Conservation (phyloP, 2,797 vertebrate genomes). For the Hyperoplus lanceolatus region DNA sequence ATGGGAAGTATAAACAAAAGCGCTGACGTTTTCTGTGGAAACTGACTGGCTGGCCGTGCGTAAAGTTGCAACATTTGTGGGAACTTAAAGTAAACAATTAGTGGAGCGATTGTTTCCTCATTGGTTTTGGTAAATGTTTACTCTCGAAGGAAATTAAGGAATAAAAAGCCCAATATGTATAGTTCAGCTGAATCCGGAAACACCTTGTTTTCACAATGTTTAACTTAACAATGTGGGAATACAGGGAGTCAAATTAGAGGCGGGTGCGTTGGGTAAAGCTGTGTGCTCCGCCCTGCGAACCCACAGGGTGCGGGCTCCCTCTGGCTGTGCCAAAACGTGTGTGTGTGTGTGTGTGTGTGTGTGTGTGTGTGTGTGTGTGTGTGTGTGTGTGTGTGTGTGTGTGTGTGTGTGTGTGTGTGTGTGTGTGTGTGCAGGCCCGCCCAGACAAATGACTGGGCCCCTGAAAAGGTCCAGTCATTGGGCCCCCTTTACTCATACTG, state of each 20-base stretch:
- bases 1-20: background rate
- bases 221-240: conserved; percentile 32
- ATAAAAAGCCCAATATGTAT: background rate
- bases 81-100: background rate
- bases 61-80: background rate
- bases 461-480: no score
- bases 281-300: conserved; percentile 61
- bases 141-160: background rate
- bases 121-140: background rate
- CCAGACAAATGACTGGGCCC: no score
- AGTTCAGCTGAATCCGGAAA: conserved; percentile 34
- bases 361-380: no score
- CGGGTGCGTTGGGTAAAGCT: conserved; percentile 61
- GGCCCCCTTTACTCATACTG: no score
- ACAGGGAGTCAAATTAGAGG: conserved; percentile 35
- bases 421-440: no score
- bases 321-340: conserved; percentile 65
- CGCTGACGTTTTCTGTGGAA: background rate
- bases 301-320: conserved; percentile 76
- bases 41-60: no score
- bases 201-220: accelerated
- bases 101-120: background rate
- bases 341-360: background rate
- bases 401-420: no score
- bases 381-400: no score